Conservation (phyloP, 2,113 vertebrate genomes). For the Muscicapa adusta region DNA sequence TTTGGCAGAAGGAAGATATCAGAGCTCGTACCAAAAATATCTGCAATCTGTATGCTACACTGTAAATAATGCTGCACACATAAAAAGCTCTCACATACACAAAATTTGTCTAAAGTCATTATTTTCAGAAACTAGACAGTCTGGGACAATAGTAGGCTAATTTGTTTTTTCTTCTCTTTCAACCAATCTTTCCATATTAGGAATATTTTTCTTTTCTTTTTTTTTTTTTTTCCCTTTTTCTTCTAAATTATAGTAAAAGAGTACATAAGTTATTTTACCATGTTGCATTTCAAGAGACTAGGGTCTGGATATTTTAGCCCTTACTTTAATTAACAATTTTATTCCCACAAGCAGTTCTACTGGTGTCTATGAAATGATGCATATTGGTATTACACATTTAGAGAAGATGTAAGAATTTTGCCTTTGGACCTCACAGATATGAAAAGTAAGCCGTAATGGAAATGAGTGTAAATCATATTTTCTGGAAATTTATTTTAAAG, state of each 20-base stretch:
- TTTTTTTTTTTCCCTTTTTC: neutral
- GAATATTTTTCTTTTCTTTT: neutral
- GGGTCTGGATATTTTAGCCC: neutral
- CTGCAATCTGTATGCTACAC: neutral
- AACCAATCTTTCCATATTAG: neutral
- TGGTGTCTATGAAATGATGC: neutral
- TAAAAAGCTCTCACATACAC: neutral
- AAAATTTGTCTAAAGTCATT: neutral
- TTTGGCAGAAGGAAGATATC: constrained; percentile 12
- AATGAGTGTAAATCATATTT: neutral
- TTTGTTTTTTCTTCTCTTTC: neutral
- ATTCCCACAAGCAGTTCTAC: neutral
- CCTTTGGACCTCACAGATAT: neutral
- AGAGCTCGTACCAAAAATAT: constrained; percentile 7
- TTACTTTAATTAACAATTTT: neutral
- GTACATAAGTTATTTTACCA: neutral
- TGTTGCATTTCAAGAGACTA: neutral
- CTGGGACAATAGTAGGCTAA: neutral
- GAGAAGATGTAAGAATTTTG: neutral
- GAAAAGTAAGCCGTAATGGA: neutral
- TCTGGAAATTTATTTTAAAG: neutral
- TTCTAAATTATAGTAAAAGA: neutral
- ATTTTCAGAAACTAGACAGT: neutral
- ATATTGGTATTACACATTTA: neutral
- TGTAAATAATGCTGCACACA: neutral